phyloP scores from a whole-genome alignment of 2,888 invertebrate species.

The Phaedon cochleariae region DNA sequence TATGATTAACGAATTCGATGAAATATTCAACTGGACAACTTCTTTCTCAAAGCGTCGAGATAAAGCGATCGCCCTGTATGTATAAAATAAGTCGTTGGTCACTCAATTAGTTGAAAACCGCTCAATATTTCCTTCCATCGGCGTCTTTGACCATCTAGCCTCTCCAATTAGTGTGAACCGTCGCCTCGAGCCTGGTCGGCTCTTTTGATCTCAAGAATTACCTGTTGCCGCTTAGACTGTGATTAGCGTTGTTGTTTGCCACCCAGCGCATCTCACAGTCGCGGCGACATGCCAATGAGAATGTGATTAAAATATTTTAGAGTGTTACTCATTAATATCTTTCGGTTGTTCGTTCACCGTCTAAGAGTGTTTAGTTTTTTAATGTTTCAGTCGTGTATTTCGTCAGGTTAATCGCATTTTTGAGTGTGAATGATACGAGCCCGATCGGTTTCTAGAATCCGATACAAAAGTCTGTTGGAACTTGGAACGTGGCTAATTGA shows the following conservation, averaged over 20 bases:
- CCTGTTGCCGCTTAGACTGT: conserved; percentile 60
- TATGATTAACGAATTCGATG: no score
- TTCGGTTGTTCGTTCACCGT: conserved; percentile 51
- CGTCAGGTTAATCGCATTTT: conserved; percentile 55
- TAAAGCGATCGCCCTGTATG: conserved; percentile 18
- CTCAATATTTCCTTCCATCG: conserved; percentile 64
- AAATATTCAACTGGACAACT: no score
- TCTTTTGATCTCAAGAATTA: conserved; percentile 62
- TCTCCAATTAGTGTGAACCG: conserved; percentile 65
- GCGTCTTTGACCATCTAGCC: conserved; percentile 63
- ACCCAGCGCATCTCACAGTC: conserved; percentile 48
- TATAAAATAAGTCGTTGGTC: conserved; percentile 61
- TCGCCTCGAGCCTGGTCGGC: conserved; percentile 61
- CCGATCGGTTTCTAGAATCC: conserved; percentile 44
- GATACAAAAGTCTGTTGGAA: conserved; percentile 51
- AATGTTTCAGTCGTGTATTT: conserved; percentile 45
- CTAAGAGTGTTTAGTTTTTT: conserved; percentile 42
- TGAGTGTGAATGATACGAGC: conserved; percentile 52
- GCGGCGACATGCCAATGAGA: conserved; percentile 51
- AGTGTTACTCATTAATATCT: conserved; percentile 52
- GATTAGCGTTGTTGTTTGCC: conserved; percentile 31
- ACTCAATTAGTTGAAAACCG: conserved; percentile 63
- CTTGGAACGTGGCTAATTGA: conserved; percentile 45
- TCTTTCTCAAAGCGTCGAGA: no score
- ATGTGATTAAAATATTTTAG: conserved; percentile 58